Conservation (phyloP, 92 coral and sea anemone genomes). For the Scolanthus callimorphus region DNA sequence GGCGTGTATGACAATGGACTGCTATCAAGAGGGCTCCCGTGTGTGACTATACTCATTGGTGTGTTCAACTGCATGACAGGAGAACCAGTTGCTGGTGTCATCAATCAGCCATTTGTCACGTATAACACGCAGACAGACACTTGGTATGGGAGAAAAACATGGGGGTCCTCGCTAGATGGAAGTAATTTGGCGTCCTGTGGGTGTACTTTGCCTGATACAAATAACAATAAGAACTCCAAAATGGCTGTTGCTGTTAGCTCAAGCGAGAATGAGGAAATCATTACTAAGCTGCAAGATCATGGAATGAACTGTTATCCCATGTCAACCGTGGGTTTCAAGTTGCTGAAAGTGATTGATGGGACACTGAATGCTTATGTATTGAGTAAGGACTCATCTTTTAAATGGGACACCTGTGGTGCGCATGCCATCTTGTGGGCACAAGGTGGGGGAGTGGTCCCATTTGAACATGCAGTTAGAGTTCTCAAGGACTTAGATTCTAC, state of each 20-base stretch:
- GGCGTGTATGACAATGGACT: constrained; percentile 27
- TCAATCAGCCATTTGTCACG: constrained; percentile 62
- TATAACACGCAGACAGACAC: constrained; percentile 9
- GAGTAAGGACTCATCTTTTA: constrained; percentile 59
- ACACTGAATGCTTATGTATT: constrained; percentile 56
- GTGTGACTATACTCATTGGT: constrained; percentile 72
- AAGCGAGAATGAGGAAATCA: constrained; percentile 46
- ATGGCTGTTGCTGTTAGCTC: constrained; percentile 37
- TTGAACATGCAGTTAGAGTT: constrained; percentile 25
- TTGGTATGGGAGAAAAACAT: constrained; percentile 51
- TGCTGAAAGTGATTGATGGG: constrained; percentile 58
- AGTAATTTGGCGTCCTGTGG: not conserved
- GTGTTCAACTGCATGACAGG: constrained; percentile 55
- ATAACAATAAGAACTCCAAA: not conserved
- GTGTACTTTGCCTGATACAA: not conserved
- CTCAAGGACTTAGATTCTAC: constrained; percentile 15
- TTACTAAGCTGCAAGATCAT: constrained; percentile 11
- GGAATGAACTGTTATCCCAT: constrained; percentile 31
- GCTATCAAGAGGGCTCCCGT: constrained; percentile 51
- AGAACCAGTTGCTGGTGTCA: constrained; percentile 57
- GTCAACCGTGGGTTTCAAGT: constrained; percentile 68
- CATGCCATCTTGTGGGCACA: constrained; percentile 58
- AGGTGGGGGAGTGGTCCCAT: constrained; percentile 60
- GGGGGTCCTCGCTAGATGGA: constrained; percentile 28
- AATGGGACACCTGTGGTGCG: constrained; percentile 83